Conservation (phyloP, 2,797 vertebrate species). For the Platyrinchus mystaceus region DNA sequence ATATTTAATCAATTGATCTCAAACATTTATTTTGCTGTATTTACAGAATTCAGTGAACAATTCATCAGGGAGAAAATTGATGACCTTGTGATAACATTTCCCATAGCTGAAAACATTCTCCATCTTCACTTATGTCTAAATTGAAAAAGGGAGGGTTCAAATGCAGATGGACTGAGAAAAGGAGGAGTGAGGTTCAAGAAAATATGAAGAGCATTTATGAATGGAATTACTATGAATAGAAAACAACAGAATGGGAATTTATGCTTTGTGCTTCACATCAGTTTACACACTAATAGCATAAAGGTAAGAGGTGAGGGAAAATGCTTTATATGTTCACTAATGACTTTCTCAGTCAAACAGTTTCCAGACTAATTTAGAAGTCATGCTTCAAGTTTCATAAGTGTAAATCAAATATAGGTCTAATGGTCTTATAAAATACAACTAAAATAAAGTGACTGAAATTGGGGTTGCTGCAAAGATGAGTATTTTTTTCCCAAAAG, state of each 20-base stretch:
- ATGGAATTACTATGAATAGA: not conserved
- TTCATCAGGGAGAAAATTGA: not conserved
- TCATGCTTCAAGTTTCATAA: not conserved
- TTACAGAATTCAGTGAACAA: slow-evolving; percentile 15
- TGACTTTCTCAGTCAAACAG: not conserved
- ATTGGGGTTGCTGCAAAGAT: accelerated
- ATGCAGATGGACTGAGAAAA: slow-evolving; percentile 12
- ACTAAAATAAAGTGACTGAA: not conserved
- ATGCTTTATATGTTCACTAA: not conserved
- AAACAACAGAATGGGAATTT: not conserved
- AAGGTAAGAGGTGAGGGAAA: not conserved
- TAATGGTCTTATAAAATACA: not conserved
- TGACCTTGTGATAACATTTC: not conserved
- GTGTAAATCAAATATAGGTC: not conserved
- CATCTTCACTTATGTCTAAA: not conserved
- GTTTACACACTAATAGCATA: not conserved
- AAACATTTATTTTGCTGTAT: slow-evolving; percentile 1
- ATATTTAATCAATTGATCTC: slow-evolving; percentile 36
- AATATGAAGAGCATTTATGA: not conserved
- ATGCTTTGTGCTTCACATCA: not conserved
- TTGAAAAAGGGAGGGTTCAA: slow-evolving; percentile 26
- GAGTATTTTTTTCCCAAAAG: not conserved
- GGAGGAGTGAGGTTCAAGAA: not conserved
- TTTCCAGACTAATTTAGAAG: not conserved
- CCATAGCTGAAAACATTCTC: slow-evolving; percentile 21